These are phyloP conservation scores for Scaptomyza graminum DNA, from an alignment of 1,140 invertebrate genomes.

Conservation along the genomic window DNA sequence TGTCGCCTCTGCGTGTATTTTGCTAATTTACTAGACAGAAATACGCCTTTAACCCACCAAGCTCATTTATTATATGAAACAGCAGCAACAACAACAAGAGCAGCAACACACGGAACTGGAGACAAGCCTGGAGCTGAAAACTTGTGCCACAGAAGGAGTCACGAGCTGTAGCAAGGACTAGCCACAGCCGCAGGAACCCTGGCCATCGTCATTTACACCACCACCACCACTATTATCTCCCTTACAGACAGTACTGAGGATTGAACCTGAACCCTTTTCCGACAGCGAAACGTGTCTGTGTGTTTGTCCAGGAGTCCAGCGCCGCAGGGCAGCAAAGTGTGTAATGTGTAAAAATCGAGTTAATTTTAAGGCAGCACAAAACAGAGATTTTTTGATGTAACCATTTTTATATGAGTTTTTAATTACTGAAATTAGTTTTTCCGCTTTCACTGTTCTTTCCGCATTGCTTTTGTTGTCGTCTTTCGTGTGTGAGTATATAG, in stretches of 20 bases:
- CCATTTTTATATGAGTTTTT: conserved; percentile 83
- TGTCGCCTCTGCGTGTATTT: conserved; percentile 74
- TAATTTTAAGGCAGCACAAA: conserved; percentile 66
- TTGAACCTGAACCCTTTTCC: conserved; percentile 41
- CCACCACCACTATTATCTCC: background rate
- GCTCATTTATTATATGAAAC: conserved; percentile 84
- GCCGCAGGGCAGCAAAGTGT: conserved; percentile 51
- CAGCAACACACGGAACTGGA: conserved; percentile 16
- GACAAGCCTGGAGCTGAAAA: conserved; percentile 34
- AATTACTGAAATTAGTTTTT: conserved; percentile 82
- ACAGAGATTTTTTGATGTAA: conserved; percentile 62
- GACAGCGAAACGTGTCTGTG: conserved; percentile 35
- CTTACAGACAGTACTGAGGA: conserved; percentile 18
- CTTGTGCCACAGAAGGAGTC: conserved; percentile 41
- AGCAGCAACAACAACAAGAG: conserved; percentile 30
- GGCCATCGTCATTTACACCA: background rate
- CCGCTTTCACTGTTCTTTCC: conserved; percentile 27
- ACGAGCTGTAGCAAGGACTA: conserved; percentile 39
- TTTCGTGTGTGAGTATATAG: conserved; percentile 1
- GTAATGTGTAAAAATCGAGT: conserved; percentile 70
- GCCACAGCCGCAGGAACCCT: conserved; percentile 15
- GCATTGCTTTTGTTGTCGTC: background rate
- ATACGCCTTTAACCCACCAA: conserved; percentile 83
- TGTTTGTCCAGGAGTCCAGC: conserved; percentile 11
- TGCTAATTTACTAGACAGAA: conserved; percentile 84